Base-by-base conservation (phyloP, 2,888 invertebrate genomes). In the Diogma glabrata region DNA sequence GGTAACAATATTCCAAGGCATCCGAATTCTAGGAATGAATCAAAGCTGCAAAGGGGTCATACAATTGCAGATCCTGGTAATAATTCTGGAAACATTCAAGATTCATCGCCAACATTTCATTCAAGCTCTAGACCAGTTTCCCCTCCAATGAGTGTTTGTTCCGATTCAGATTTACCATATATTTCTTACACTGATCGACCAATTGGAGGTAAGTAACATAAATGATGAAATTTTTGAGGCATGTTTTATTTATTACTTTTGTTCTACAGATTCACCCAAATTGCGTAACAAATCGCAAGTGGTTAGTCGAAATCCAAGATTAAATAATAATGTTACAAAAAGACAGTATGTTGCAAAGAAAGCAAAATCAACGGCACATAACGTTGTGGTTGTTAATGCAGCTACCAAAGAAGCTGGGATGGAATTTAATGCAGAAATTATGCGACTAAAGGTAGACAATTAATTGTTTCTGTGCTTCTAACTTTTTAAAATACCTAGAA, bases 131-230 rank as follows among this genome's bases (percentile, higher is more conserved):
- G 75, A 0, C 76, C 84, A 1, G 83, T 82, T 5, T 90, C 90
- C 0, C 91, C 91, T 0, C 88, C 90, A 0, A 84, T 89, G 0
- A 91, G 90, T 60, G 82, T 92, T 9, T 91, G 91, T 64, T 88
- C 88, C 0, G 89, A 90, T 64, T 85, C 88, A 0, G 92, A 92
- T 65, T 71, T 92, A 50, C 92, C 92, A 0, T 92, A 92, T 66
- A 88, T 92, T 60, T 91, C 91, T 0, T 92, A 93, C 59, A 91
- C 91, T 0, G 90, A 88, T 64, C 74, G 89, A 52, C 90, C 91
- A 9, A 92, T 92, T 50, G 90, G 90, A 61, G 86, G 85, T 82
- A 64, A 60, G 57, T 24, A 24, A 36, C 40, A 50, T 19, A 47
- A 47, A 24, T 9, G 14, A 46, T 45, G 4, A n/a, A n/a, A 16